Conservation (phyloP, 1,140 invertebrate species). For the Temnothorax nylanderi region DNA sequence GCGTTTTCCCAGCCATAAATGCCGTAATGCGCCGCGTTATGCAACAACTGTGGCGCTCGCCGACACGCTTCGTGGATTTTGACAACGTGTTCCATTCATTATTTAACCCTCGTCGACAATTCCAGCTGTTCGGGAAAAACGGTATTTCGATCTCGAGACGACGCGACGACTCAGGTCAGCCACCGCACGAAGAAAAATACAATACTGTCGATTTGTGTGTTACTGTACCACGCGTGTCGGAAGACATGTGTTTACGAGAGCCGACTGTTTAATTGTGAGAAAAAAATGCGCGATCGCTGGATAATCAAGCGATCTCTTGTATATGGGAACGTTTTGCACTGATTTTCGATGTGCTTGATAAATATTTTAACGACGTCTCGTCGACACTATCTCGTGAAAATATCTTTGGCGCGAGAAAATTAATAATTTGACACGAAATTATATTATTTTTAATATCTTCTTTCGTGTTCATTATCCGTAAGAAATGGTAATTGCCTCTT, state of each 20-base stretch:
- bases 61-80: slow-evolving; percentile 76
- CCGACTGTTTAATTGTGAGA: background rate
- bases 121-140: slow-evolving; percentile 28
- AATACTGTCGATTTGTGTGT: slow-evolving; percentile 31
- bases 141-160: background rate
- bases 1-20: slow-evolving; percentile 73
- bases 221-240: slow-evolving; percentile 4
- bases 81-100: slow-evolving; percentile 76
- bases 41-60: slow-evolving; percentile 68
- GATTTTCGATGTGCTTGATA: background rate
- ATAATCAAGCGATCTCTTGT: background rate
- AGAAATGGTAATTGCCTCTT: slow-evolving; percentile 23
- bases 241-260: background rate
- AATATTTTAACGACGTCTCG: background rate
- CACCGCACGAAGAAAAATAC: background rate
- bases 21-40: slow-evolving; percentile 66
- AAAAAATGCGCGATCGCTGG: background rate
- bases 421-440: background rate
- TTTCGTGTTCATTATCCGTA: background rate
- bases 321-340: background rate
- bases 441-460: slow-evolving; percentile 25
- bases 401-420: background rate
- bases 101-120: slow-evolving; percentile 44
- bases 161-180: background rate
- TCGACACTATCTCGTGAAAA: background rate